These are phyloP conservation scores for Noctua fimbriata DNA, from an alignment of 2,888 invertebrate species.

Conservation along the genomic window DNA sequence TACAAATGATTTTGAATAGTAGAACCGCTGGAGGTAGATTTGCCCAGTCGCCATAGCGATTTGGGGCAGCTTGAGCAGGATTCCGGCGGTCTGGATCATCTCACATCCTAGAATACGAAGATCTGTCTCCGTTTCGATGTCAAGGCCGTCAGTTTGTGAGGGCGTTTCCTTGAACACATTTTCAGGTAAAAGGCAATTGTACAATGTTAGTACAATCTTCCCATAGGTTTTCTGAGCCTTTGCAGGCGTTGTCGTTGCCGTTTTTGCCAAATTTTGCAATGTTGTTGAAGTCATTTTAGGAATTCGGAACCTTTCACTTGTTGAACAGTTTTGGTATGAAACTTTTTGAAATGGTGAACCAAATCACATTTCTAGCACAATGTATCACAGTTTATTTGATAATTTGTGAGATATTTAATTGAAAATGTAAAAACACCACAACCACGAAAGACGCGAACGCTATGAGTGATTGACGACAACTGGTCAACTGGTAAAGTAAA, in stretches of 20 bases:
- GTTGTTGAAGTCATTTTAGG: conserved; percentile 83
- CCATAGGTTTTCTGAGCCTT: conserved; percentile 92
- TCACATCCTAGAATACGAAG: conserved; percentile 99
- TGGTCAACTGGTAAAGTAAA: no score
- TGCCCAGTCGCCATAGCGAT: conserved; percentile 99
- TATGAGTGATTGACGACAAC: no score
- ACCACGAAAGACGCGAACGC: no score
- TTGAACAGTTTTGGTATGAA: conserved; percentile 45
- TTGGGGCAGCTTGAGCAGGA: conserved; percentile 98
- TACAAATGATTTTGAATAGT: conserved; percentile 99
- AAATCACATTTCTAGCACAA: conserved; percentile 33
- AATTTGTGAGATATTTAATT: conserved; percentile 29
- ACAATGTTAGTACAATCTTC: conserved; percentile 96
- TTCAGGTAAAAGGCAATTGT: conserved; percentile 97
- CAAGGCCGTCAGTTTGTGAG: conserved; percentile 97
- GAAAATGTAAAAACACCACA: no score
- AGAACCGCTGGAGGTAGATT: conserved; percentile 99
- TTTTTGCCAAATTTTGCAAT: conserved; percentile 81
- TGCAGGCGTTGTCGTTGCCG: conserved; percentile 72
- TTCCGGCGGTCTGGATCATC: conserved; percentile 99
- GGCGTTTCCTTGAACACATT: conserved; percentile 97
- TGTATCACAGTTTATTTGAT: conserved; percentile 25
- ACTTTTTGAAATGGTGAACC: not conserved
- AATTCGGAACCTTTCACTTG: conserved; percentile 64
- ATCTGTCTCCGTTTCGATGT: conserved; percentile 97